Evolutionary conservation across 2,888 invertebrate species (phyloP), one percentile per base, ranked within the genome.

Genomic region (Gonocerus acuteangulatus): DNA sequence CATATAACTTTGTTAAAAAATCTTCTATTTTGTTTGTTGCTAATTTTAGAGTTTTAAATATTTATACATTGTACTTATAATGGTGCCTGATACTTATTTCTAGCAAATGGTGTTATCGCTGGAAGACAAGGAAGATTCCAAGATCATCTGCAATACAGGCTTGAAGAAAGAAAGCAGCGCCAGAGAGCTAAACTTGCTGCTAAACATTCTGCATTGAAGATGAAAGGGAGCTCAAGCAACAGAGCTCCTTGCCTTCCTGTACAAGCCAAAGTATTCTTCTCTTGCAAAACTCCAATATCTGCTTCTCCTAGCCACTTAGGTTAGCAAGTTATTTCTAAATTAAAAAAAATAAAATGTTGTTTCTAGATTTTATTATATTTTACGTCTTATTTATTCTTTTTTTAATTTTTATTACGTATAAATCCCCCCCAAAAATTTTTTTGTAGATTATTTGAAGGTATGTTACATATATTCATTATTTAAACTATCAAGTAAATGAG

Each of bases 91-190:
- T n/a, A n/a, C n/a, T n/a, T 27, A 27, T 27, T 4, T 4, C 15
- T 15, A 39, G 39, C 39, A 39, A 39, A 39, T 39, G 39, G 39
- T n/a, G 39, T 39, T 39, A 54, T 54, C 2, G 18, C 22, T 47
- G 48, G 60, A 32, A 27, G 60, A 45, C 57, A 42, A 47, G 77
- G 77, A 7, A 78, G 80, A 69, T 73, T 82, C 54, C 80, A 81
- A 68, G 82, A 82, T 69, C 81, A 82, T 69, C 71, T 82, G 44
- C 78, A 80, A 69, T 76, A 77, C 62, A 74, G 80, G 22, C 72
- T 82, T 45, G 81, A 82, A 66, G 81, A 81, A 67, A 74, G 81
- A 34, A 78, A 79, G 67, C 77, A 76, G 64, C 70, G 73, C 19
- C 74, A 74, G 63, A 74, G 77, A 68, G 74, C 75, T 48, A 72